A percentile compares a stretch with the other conserved stretches of the same genome.
Conservation (phyloP, 2,797 vertebrate species). For the Channa striata region DNA sequence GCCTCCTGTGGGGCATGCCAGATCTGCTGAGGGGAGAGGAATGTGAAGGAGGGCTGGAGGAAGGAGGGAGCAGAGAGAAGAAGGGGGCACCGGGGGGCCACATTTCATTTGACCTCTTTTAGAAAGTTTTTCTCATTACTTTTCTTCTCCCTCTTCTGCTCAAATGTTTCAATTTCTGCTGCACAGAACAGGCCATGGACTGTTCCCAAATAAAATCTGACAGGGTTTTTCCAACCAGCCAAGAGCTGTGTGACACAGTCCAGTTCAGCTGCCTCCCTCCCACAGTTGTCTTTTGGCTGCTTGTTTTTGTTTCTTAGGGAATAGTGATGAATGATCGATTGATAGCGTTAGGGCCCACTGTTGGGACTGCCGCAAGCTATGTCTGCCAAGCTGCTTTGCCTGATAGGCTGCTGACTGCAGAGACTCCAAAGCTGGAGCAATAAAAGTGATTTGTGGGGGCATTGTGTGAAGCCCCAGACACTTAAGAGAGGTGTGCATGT, state of each 20-base stretch:
- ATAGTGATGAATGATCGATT: constrained; percentile 81
- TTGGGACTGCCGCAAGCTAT: constrained; percentile 74
- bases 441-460: constrained; percentile 82
- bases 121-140: constrained; percentile 81
- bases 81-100: constrained; percentile 57
- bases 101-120: constrained; percentile 80
- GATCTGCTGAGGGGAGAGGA: constrained; percentile 82
- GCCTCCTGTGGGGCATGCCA: constrained; percentile 83
- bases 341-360: constrained; percentile 71
- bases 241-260: constrained; percentile 66
- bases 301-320: constrained; percentile 78
- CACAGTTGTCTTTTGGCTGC: constrained; percentile 65
- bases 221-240: constrained; percentile 71
- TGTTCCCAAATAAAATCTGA: constrained; percentile 78
- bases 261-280: constrained; percentile 52
- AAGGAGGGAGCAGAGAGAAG: constrained; percentile 51
- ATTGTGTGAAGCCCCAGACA: constrained; percentile 78
- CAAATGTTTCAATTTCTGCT: constrained; percentile 73
- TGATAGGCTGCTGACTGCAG: constrained; percentile 76
- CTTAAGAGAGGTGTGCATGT: constrained; percentile 79
- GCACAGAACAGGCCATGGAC: constrained; percentile 65
- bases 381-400: constrained; percentile 79
- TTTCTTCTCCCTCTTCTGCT: constrained; percentile 67
- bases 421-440: constrained; percentile 77
- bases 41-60: constrained; percentile 78